Evolutionary conservation across 2,888 invertebrate species (phyloP), one percentile per base, ranked within the genome.

Genomic region (Lasioglossum malachurum): DNA sequence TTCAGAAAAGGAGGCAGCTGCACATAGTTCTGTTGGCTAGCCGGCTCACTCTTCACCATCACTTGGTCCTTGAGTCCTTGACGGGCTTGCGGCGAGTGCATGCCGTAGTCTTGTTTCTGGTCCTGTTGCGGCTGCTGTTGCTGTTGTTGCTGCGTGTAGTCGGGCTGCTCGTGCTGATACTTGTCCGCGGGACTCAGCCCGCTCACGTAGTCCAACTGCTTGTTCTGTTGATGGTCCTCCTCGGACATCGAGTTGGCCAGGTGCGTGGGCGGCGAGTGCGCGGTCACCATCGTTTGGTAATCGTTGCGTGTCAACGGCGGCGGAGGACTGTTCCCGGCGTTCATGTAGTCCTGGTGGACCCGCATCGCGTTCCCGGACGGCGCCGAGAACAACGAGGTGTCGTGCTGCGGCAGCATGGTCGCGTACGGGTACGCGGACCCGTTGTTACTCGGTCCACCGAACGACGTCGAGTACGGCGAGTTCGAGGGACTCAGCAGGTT

Each of bases 1-100:
- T 97, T 97, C 97, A 97, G 96, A 97, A 97, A 97, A 97, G 97
- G 97, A 96, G 97, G 97, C 95, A 97, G 95, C 80, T 97, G 96
- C 67, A 97, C 97, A 94, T 97, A 97, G 75, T 96, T 96, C 93
- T 97, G 97, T 95, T 96, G 92, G 94, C 94, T 93, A 69, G 95
- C 96, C 38, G 96, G 96, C 92, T 97, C 97, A 96, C 96, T 96
- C 91, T 97, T 97, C 78, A 96, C 96, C 78, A 95, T 91, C 27
- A 94, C 94, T 82, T 95, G 95, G 69, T 95, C 92, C 95, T 96
- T 89, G 95, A 96, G 64, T 93, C 95, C 90, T 95, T 96, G 81
- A 94, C 95, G 87, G 95, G 92, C 88, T 83, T 94, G 92, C 10
- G 94, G 92, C 80, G 94, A 93, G 84, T 95, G 93, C 93, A 95